Evolutionary conservation across 2,888 invertebrate genomes (phyloP).

Genomic region (Rhaphigaster nebulosa): DNA sequence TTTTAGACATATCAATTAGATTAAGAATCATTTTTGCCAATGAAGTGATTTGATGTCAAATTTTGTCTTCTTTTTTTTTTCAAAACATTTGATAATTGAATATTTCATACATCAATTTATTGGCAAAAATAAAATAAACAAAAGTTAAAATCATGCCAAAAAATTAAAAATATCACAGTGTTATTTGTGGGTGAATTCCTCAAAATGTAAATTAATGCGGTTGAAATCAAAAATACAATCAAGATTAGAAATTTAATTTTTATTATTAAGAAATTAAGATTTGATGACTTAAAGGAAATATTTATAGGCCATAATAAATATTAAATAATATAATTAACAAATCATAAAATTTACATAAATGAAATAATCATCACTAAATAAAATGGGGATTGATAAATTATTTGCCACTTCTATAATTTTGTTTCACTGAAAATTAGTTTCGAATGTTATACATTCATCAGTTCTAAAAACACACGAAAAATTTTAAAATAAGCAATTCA

Average conservation of each 20-base stretch:
- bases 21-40: not conserved
- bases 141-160: not conserved
- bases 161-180: not conserved
- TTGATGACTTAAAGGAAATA: not conserved
- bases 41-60: not conserved
- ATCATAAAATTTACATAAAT: not conserved
- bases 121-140: not conserved
- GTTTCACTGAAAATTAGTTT: too few relatives aligned
- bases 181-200: not conserved
- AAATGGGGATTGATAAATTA: too few relatives aligned
- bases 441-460: too few relatives aligned
- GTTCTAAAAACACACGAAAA: too few relatives aligned
- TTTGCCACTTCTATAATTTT: too few relatives aligned
- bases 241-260: not conserved
- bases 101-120: not conserved
- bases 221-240: not conserved
- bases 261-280: not conserved
- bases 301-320: not conserved
- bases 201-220: not conserved
- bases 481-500: too few relatives aligned
- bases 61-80: not conserved
- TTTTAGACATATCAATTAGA: not conserved
- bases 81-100: not conserved
- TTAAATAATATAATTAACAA: not conserved
- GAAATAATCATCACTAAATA: too few relatives aligned